Conservation (phyloP, 2,113 vertebrate genomes). For the Rhombomys opimus region DNA sequence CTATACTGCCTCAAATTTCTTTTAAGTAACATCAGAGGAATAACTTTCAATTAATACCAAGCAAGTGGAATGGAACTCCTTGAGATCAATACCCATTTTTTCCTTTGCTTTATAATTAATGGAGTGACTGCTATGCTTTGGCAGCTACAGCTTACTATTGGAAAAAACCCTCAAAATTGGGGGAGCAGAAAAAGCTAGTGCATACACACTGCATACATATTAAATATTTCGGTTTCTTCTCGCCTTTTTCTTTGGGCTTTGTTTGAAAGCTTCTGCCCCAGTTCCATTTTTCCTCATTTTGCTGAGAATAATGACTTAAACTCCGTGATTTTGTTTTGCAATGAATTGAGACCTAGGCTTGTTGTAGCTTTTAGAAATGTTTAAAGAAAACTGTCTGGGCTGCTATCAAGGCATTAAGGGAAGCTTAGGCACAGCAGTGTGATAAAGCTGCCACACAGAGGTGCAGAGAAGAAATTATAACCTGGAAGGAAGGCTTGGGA, state of each 20-base stretch:
- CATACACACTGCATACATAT: neutral
- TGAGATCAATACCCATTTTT: slow-evolving; percentile 80
- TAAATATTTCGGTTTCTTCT: slow-evolving; percentile 27
- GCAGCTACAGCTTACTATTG: slow-evolving; percentile 61
- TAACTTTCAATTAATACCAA: slow-evolving; percentile 81
- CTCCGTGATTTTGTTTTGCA: neutral
- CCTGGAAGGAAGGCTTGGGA: neutral
- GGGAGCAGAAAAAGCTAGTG: neutral
- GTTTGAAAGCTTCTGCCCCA: slow-evolving; percentile 4
- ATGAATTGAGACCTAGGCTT: neutral
- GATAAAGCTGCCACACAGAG: neutral
- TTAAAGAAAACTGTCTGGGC: neutral
- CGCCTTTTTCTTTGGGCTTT: neutral
- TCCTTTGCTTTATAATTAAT: slow-evolving; percentile 81
- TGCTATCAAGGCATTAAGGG: neutral
- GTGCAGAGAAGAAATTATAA: neutral
- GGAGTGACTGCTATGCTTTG: slow-evolving; percentile 45
- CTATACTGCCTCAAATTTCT: slow-evolving; percentile 64
- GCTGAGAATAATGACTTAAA: slow-evolving; percentile 18
- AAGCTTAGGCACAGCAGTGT: neutral
- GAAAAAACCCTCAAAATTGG: neutral
- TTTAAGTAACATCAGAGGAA: slow-evolving; percentile 77
- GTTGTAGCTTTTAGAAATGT: neutral
- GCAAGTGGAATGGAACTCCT: slow-evolving; percentile 76
- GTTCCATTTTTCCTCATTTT: neutral